Conservation (phyloP, 2,888 invertebrate species). For the Orthosia incerta region DNA sequence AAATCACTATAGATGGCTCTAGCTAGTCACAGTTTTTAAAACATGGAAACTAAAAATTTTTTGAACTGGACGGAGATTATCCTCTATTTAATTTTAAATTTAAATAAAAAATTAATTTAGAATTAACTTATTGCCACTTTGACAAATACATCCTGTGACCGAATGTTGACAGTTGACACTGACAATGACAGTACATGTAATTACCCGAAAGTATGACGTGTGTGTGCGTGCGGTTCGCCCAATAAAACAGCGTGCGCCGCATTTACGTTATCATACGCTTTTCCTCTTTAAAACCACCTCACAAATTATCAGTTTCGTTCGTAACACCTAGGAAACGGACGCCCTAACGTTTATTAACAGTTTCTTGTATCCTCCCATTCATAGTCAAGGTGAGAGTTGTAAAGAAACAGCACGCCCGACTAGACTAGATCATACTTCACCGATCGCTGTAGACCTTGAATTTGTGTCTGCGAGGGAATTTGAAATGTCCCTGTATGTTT, state of each 20-base stretch:
- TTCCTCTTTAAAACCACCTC: slow-evolving; percentile 65
- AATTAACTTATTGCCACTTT: slow-evolving; percentile 22
- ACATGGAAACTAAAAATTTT: background rate
- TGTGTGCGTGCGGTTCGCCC: slow-evolving; percentile 65
- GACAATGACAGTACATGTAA: slow-evolving; percentile 56
- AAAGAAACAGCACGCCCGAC: slow-evolving; percentile 57
- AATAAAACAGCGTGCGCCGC: slow-evolving; percentile 71
- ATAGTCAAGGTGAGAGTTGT: slow-evolving; percentile 76
- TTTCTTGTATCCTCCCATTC: slow-evolving; percentile 62
- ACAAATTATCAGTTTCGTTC: slow-evolving; percentile 68
- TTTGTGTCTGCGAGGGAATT: slow-evolving; percentile 71
- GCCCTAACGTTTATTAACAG: slow-evolving; percentile 45
- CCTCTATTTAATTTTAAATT: background rate
- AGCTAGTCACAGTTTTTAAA: background rate
- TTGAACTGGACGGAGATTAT: no score
- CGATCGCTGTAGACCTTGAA: slow-evolving; percentile 67
- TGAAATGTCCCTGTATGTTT: slow-evolving; percentile 74
- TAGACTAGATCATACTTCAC: slow-evolving; percentile 63
- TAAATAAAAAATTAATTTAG: no score
- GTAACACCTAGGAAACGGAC: slow-evolving; percentile 65
- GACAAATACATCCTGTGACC: slow-evolving; percentile 22
- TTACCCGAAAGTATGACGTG: slow-evolving; percentile 63
- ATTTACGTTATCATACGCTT: slow-evolving; percentile 73
- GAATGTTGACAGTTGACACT: slow-evolving; percentile 33
- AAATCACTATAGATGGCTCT: slow-evolving; percentile 56